These are phyloP conservation scores for Noctilio leporinus DNA, from an alignment of 2,113 vertebrate species.

Conservation along the genomic window DNA sequence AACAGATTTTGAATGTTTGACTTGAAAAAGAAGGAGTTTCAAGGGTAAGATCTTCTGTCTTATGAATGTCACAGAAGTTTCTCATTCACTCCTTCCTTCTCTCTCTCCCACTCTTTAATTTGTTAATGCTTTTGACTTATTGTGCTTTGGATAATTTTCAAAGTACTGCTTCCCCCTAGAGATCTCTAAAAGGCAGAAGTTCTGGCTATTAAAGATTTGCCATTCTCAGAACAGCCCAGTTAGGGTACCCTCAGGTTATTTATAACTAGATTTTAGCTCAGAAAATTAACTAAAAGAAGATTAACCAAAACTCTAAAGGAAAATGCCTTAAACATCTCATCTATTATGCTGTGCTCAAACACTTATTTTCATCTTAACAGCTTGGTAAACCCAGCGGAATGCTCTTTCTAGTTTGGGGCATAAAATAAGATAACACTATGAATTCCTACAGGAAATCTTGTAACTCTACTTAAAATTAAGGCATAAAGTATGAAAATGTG, in stretches of 20 bases:
- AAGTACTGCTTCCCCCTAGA: constrained; percentile 78
- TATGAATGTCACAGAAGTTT: constrained; percentile 76
- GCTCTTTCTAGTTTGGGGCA: constrained; percentile 80
- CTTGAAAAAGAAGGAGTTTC: constrained; percentile 61
- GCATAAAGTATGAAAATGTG: constrained; percentile 76
- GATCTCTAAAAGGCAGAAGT: constrained; percentile 78
- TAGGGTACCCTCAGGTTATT: constrained; percentile 83
- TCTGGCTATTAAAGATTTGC: constrained; percentile 82
- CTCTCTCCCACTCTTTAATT: constrained; percentile 72
- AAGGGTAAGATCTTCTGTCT: constrained; percentile 75
- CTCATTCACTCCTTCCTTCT: constrained; percentile 23
- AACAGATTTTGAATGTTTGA: constrained; percentile 67
- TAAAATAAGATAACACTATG: constrained; percentile 81
- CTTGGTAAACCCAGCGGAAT: constrained; percentile 80
- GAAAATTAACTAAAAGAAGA: constrained; percentile 86
- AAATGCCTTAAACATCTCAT: constrained; percentile 83
- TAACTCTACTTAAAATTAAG: constrained; percentile 78
- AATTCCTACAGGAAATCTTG: constrained; percentile 81
- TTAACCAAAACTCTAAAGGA: constrained; percentile 81
- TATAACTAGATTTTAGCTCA: constrained; percentile 86
- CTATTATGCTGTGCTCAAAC: constrained; percentile 82
- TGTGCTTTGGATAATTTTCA: constrained; percentile 85
- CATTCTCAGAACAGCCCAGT: constrained; percentile 76
- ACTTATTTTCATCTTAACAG: constrained; percentile 83
- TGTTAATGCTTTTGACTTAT: constrained; percentile 81